Base-by-base conservation (phyloP, 2,113 vertebrate species). In the Paratilapia polleni region DNA sequence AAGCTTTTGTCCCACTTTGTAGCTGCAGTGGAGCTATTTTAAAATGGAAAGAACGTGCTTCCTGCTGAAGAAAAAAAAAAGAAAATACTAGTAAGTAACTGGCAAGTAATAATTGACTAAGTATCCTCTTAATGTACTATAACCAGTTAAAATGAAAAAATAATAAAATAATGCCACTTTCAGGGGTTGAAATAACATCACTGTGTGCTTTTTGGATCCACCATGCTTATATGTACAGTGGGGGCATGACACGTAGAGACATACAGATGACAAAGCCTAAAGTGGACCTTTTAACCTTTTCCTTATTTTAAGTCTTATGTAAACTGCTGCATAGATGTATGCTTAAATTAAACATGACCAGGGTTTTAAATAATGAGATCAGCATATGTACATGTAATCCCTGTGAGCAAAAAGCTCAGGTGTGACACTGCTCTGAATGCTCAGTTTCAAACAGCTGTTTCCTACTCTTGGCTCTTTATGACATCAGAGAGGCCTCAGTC, bases 1-100 rank as follows among this genome's bases (percentile, higher is more conserved):
- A 31, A 66, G 78, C 57, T 81, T 70, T 64, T 52, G 66, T 85
- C 38, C 66, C 60, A 77, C 74, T 78, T 86, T 86, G 38, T 61
- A 38, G 43, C 41, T 73, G 58, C 38, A 11, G 13, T 43, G 3
- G 41, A 81, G 17, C n/a, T 28, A 66, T 77, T 82, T 88, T 52
- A 75, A 38, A 66, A 77, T 7, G 17, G 24, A 88, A 62, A 34
- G 12, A 76, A 77, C 4, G 31, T 79, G 34, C 8, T 76, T 66
- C 56, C 74, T 63, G 38, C 9, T 73, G 49, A 68, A 28, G 36
- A 24, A 54, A 79, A 82, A 79, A n/a, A n/a, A 2, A 31, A 31
- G 28, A 60, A 22, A 47, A 26, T 31, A 47, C 63, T 38, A 64
- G 20, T 20, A 77, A 19, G n/a, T n/a, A n/a, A n/a, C n/a, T n/a